phyloP scores from a whole-genome alignment of 2,797 vertebrate genomes.

The Anguilla anguilla region DNA sequence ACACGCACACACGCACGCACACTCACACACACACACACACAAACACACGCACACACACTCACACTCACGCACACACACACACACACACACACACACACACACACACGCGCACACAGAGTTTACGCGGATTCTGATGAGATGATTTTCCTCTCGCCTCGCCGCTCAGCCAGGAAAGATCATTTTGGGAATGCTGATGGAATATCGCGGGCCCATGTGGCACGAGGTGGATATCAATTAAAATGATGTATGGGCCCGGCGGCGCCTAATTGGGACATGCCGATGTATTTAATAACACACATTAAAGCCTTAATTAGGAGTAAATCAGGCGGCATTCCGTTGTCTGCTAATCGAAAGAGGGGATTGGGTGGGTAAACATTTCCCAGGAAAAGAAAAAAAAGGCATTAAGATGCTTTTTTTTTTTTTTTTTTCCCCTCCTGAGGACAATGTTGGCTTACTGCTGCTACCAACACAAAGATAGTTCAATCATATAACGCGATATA shows the following conservation, averaged over 20 bases:
- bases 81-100: not conserved
- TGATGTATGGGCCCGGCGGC: constrained; percentile 72
- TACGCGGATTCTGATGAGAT: constrained; percentile 48
- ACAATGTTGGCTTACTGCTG: not conserved
- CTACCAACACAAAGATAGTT: not conserved
- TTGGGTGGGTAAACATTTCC: constrained; percentile 64
- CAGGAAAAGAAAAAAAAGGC: constrained; percentile 24
- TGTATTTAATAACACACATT: constrained; percentile 81
- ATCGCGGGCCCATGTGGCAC: constrained; percentile 62
- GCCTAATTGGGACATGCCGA: constrained; percentile 79
- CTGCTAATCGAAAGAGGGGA: constrained; percentile 63
- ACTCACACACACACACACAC: not conserved
- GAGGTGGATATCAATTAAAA: constrained; percentile 76
- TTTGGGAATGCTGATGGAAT: constrained; percentile 64
- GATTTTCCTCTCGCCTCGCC: constrained; percentile 36
- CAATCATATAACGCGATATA: constrained; percentile 8
- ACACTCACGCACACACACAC: constrained; percentile 40
- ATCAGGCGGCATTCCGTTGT: constrained; percentile 74
- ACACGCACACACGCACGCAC: constrained; percentile 22
- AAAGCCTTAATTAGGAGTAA: constrained; percentile 75
- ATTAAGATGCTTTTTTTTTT: not conserved
- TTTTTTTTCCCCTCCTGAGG: not conserved
- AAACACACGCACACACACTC: constrained; percentile 15
- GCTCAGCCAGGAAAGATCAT: constrained; percentile 55
- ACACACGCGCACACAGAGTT: constrained; percentile 47